Evolutionary conservation across 1,140 invertebrate species (phyloP), one percentile per base, ranked within the genome.

Genomic region (Hyles euphorbiae): DNA sequence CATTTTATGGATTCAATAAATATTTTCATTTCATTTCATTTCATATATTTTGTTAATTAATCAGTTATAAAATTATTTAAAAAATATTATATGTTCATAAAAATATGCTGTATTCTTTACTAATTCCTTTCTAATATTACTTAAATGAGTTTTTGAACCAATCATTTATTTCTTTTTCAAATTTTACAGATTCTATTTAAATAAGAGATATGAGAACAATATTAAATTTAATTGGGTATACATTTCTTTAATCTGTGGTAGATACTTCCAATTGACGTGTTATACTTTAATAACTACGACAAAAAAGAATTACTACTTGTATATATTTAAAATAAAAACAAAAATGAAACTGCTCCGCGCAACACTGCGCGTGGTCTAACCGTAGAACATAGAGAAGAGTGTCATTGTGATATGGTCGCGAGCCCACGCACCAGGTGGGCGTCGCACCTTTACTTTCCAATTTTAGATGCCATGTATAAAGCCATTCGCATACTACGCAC

Each of bases 401-500:
- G 55, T 61, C 58, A 63, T 63, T 61, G 59, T 64, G 56, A 47
- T 58, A 32, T 52, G 12, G 44, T 11, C 56, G 45, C 47, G 48
- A 43, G 60, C 63, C 57, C 67, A 63, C 61, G 66, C 67, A 63
- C 67, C 56, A 22, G 60, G 67, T 69, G 56, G 63, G 67, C 60
- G 63, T 33, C 50, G 52, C 58, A 61, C 60, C 65, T 69, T 71
- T 71, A 70, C 72, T 79, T 78, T 79, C 73, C 73, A 79, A 81
- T 77, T 76, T 80, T 74, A 74, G 72, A 61, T 58, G 55, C 22
- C 50, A 36, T 53, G 32, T 51, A 52, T 51, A 56, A 32, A 12
- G 3, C 44, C 33, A 9, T 48, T 56, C n/a, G 43, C 53, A 54
- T 11, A 32, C 22, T 40, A 40, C 36, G 5, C 8, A 5, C 8